These are phyloP conservation scores for Symphodus melops DNA, from an alignment of 2,113 vertebrate genomes.

Conservation along the genomic window DNA sequence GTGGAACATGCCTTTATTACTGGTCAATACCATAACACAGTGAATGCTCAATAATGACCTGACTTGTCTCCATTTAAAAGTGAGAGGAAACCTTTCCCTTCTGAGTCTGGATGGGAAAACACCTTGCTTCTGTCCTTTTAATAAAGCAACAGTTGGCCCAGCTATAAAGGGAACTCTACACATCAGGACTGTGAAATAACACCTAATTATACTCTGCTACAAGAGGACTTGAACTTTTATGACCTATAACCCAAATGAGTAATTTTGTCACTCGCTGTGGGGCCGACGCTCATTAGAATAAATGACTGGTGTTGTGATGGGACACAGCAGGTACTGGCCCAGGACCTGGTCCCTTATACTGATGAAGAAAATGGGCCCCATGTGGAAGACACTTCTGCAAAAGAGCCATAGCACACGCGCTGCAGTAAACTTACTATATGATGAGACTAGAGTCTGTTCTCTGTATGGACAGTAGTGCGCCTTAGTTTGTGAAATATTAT, in stretches of 20 bases:
- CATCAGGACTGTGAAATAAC: constrained; percentile 4
- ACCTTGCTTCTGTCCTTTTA: constrained; percentile 5
- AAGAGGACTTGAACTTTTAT: constrained; percentile 38
- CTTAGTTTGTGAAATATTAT: background rate
- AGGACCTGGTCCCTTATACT: background rate
- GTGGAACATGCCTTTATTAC: constrained; percentile 4
- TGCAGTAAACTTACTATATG: constrained; percentile 5
- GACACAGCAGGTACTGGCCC: constrained; percentile 9
- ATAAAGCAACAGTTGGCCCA: constrained; percentile 9
- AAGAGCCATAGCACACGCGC: background rate
- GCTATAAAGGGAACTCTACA: background rate
- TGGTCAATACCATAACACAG: background rate
- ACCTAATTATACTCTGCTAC: background rate
- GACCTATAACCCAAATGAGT: constrained; percentile 31
- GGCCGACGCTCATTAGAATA: constrained; percentile 12
- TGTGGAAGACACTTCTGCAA: background rate
- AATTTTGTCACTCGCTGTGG: constrained; percentile 14
- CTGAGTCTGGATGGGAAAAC: constrained; percentile 5
- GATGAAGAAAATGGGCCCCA: constrained; percentile 3
- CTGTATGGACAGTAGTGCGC: constrained; percentile 17
- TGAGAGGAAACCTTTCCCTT: constrained; percentile 36
- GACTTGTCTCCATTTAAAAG: constrained; percentile 10
- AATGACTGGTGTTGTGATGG: constrained; percentile 22
- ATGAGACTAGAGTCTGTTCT: background rate
- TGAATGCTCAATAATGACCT: constrained; percentile 29